Conservation (phyloP, 2,888 invertebrate species). For the Choristoneura rosaceana region DNA sequence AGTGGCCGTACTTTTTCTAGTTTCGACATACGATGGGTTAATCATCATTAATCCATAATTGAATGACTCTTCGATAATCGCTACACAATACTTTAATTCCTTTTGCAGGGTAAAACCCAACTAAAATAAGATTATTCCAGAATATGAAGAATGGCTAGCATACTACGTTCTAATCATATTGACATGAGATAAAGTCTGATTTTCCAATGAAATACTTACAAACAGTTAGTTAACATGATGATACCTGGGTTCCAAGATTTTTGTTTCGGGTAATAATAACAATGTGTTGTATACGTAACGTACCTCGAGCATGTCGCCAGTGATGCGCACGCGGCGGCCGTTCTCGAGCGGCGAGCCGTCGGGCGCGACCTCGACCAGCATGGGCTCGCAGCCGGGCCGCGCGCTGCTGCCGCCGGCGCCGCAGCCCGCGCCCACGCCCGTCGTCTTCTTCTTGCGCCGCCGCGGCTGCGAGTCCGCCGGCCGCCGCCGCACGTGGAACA, state of each 20-base stretch:
- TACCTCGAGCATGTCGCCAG: constrained; percentile 89
- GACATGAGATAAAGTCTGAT: no score
- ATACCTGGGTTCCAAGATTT: no score
- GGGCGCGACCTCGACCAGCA: constrained; percentile 92
- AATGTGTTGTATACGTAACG: no score
- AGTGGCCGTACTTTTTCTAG: no score
- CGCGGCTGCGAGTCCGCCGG: constrained; percentile 96
- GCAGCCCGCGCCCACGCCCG: constrained; percentile 77
- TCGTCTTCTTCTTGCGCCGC: constrained; percentile 93
- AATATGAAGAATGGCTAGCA: no score
- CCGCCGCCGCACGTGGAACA: constrained; percentile 97
- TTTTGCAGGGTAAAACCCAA: background rate
- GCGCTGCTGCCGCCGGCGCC: constrained; percentile 73
- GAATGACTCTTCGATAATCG: no score
- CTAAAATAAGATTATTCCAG: background rate
- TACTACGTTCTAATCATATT: no score
- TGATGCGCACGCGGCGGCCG: constrained; percentile 87
- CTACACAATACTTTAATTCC: background rate
- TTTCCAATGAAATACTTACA: no score
- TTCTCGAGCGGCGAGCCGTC: constrained; percentile 88
- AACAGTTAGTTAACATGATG: no score
- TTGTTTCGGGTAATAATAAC: no score
- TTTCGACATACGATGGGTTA: no score
- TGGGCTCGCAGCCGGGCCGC: constrained; percentile 86
- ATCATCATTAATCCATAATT: no score